phyloP scores from a whole-genome alignment of 1,140 invertebrate species.

The Chironomus tepperi region DNA sequence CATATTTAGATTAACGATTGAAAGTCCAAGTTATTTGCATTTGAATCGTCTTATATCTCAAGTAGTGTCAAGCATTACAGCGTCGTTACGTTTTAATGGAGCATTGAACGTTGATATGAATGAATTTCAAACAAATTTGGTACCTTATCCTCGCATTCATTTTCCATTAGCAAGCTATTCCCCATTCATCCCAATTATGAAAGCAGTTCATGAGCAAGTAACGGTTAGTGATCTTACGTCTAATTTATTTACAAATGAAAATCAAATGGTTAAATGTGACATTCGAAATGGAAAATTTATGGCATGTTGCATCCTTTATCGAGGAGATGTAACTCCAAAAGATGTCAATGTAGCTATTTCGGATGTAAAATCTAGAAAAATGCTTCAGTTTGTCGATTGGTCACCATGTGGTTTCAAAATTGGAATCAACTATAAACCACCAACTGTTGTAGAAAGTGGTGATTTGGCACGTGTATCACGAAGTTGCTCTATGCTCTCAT shows the following conservation, averaged over 20 bases:
- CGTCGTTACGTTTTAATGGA: slow-evolving; percentile 66
- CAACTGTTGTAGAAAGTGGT: slow-evolving; percentile 53
- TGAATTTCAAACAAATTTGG: slow-evolving; percentile 68
- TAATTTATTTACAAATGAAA: slow-evolving; percentile 54
- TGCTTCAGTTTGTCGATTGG: slow-evolving; percentile 56
- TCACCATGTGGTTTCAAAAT: slow-evolving; percentile 56
- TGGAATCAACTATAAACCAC: slow-evolving; percentile 53
- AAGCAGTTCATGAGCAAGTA: slow-evolving; percentile 53
- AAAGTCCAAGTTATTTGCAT: slow-evolving; percentile 53
- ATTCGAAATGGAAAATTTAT: slow-evolving; percentile 59
- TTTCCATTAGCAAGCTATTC: slow-evolving; percentile 61
- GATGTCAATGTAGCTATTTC: slow-evolving; percentile 65
- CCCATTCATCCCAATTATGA: slow-evolving; percentile 51
- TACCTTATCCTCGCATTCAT: slow-evolving; percentile 61
- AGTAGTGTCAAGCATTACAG: slow-evolving; percentile 70
- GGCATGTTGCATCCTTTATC: slow-evolving; percentile 62
- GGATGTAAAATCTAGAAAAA: slow-evolving; percentile 62
- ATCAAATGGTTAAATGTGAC: slow-evolving; percentile 63
- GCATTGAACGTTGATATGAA: slow-evolving; percentile 70
- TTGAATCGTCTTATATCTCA: slow-evolving; percentile 58
- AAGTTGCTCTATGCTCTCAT: slow-evolving; percentile 60
- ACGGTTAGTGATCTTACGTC: slow-evolving; percentile 60
- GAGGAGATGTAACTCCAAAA: slow-evolving; percentile 49
- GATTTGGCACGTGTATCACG: slow-evolving; percentile 53
- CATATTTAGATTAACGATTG: slow-evolving; percentile 53